Evolutionary conservation across 53 echinoderm and acorn worm genomes (phyloP), one percentile per base, ranked within the genome.

Genomic region (Stichopus horrens): DNA sequence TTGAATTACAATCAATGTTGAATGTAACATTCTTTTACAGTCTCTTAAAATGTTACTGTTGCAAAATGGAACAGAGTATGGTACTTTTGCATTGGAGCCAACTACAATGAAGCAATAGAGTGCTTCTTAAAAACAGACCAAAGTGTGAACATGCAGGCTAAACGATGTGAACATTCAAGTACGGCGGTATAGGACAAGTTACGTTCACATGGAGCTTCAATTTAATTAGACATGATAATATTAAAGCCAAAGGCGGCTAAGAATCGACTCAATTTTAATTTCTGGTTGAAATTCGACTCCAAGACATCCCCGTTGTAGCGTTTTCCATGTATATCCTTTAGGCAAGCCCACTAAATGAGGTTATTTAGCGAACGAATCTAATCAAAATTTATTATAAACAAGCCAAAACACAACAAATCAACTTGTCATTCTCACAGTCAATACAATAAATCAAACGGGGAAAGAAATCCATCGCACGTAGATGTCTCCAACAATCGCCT

Each of bases 321-420:
- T 81, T 23, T 56, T 57, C 21, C 20, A 56, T 81, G 52, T 9
- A 79, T 79, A 54, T 75, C 21, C 81, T 81, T 58, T 55, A 21
- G 57, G 81, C 81, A 58, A 56, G 21, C 23, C 81, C 81, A 56
- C 81, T 56, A 56, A 81, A 81, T 81, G 81, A 81, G 81, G 58
- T 81, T 81, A 81, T 81, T 81, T 81, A 81, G 81, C 19, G 57
- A 21, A 22, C n/a, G 58, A 9, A 56, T 57, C 81, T 81, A 81
- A 81, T 58, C 81, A 58, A 57, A 23, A 81, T 81, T 81, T 81
- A 81, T 81, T 81, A 81, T 81, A 81, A 81, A 81, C 81, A 81
- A 16, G 55, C 21, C 57, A 81, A 55, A 81, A 22, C 58, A 56
- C 81, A 81, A 81, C 81, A 81, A 81, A 81, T 81, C 81, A 81